phyloP scores from a whole-genome alignment of 2,888 invertebrate species.

The Noctua janthina region DNA sequence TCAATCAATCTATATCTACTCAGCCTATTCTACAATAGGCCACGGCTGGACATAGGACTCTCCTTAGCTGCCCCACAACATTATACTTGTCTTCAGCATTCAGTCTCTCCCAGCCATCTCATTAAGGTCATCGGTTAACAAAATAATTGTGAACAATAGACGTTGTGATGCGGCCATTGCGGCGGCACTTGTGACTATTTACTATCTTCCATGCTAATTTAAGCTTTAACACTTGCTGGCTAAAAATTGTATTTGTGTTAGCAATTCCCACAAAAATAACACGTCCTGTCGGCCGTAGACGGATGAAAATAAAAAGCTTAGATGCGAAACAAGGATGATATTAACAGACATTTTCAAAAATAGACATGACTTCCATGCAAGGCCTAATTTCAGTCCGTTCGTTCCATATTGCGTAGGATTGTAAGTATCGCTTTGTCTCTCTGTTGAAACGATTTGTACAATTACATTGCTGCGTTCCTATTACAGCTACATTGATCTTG shows the following conservation, averaged over 20 bases:
- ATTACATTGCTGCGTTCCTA: constrained; percentile 54
- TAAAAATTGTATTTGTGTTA: background rate
- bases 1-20: background rate
- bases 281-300: background rate
- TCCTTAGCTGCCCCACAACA: background rate
- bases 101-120: background rate
- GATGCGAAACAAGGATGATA: background rate
- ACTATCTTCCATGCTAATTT: background rate
- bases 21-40: too few relatives aligned
- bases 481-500: constrained; percentile 53
- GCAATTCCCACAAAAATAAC: constrained; percentile 4
- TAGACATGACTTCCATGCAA: constrained; percentile 18
- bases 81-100: background rate
- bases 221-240: background rate
- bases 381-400: constrained; percentile 31
- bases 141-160: too few relatives aligned
- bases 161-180: too few relatives aligned
- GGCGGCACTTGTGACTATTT: background rate
- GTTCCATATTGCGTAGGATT: constrained; percentile 40
- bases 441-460: constrained; percentile 32
- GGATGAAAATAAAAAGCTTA: background rate
- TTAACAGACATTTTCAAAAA: constrained; percentile 30
- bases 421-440: constrained; percentile 11
- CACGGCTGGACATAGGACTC: background rate
- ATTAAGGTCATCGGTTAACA: background rate